Base-by-base conservation (phyloP, 2,797 vertebrate genomes). In the Arrhamphus sclerolepis region DNA sequence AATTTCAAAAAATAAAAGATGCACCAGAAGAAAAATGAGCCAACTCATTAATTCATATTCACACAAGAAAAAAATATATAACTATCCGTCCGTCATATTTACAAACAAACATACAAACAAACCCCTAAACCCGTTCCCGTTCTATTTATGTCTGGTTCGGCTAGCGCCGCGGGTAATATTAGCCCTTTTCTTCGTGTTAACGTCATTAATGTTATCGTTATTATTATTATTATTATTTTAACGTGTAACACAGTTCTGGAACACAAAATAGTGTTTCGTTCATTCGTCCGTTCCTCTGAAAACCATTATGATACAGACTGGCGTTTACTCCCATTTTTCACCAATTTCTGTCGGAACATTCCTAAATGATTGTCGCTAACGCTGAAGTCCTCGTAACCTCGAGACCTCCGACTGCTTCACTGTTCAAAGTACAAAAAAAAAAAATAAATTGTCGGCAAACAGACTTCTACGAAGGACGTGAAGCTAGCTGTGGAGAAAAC, bases 311-410 rank as follows among this genome's bases (percentile, higher is more conserved):
- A 34, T 10, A 13, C 31, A 11, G 10, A 34, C 67, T 41, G 5
- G 46, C 11, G 46, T 49, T 4, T 8, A 52, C 54, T 34, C 57
- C 56, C 16, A 17, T 1, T 44, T 43, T 41, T 40, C 41, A 22
- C 38, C 10, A 50, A 48, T 57, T 48, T 46, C 13, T 8, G 18
- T 66, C 18, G 29, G 17, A 62, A 62, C 54, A 41, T 26, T 22
- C 41, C 31, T 10, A 66, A 41, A 11, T 82, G 87, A 89, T 87
- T 86, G 81, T 85, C 87, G 75, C 16, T 13, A 50, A 66, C 51
- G 77, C 69, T 44, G 61, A 61, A 69, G 46, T 34, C n/a, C n/a
- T n/a, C 14, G 38, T 24, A 41, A 58, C 40, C 55, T 29, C 10
- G 9, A 41, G 38, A 20, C 42, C 50, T 54, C 11, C n/a, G 13